Evolutionary conservation across 2,113 vertebrate genomes (phyloP), one percentile per base, ranked within the genome.

Genomic region (Corapipo altera): DNA sequence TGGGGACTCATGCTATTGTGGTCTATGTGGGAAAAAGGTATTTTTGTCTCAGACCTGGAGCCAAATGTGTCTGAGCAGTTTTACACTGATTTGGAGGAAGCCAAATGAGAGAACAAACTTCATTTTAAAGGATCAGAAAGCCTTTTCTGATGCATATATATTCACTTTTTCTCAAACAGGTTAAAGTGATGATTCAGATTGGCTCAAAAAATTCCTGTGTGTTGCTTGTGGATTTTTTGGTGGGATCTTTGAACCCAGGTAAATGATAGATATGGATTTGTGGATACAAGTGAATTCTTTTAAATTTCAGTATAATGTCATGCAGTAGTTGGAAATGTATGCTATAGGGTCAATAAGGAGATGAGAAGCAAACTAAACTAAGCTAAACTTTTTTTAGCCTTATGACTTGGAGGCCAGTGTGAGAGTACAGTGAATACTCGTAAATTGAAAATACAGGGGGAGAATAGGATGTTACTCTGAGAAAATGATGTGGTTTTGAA

Each of bases 1-100:
- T 33, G 48, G 48, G 59, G 30, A 67, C 44, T 70, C 1, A 0
- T 55, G 37, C 21, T 82, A 3, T 30, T 1, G 0, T 15, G 21
- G 17, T 12, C 2, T 48, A 7, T 15, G 8, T 62, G n/a, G 20
- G 26, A 23, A 86, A 84, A 95, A 44, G 54, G 4, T 62, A 12
- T 55, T 83, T 83, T 77, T 71, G 18, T 62, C 12, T 30, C 39
- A 64, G 51, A 71, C 49, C 20, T 8, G 18, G 54, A 58, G 37
- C 37, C 15, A 32, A 23, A 8, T 54, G 12, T n/a, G 16, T 77
- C 61, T 41, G 49, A 74, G 16, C 24, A 59, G 32, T 79, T 93
- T 92, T 51, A 39, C 18, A 46, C 3, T 30, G 44, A 61, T 74
- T 69, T 89, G 75, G 78, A 75, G 76, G 80, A 87, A 89, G 28